Base-by-base conservation (phyloP, 1,140 invertebrate genomes). In the Meloidogyne floridensis region DNA sequence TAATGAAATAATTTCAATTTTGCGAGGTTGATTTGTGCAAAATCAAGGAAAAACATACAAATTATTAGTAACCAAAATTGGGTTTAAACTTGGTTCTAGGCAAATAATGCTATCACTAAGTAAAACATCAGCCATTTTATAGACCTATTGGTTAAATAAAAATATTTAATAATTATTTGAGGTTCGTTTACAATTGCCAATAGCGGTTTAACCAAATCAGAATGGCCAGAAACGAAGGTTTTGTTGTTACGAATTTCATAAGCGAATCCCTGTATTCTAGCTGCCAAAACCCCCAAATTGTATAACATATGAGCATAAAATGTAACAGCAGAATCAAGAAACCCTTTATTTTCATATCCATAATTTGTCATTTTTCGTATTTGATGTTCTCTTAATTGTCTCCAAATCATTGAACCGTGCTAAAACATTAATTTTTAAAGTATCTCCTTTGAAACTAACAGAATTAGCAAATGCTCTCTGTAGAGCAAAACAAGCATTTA, bases 21-120 rank as follows among this genome's bases (percentile, higher is more conserved):
- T 32, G 32, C 32, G 32, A 32, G 32, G 32, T 32, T 32, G 32
- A 32, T 32, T 32, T 32, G 32, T 32, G 32, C 2, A 32, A 32
- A 32, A 32, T 32, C 32, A 32, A 32, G 32, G 32, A 76, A 76
- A n/a, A 56, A 76, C 77, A 51, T 51, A 79, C 53, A 86, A 74
- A 74, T 86, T 86, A 75, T 86, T 86, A 18, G 86, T 86, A 13
- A 86, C 86, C 18, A 86, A 71, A 32, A 86, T 86, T 15, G 86
- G 77, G 54, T 86, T 86, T 65, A 82, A 72, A 77, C 82, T 85
- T 3, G 86, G 86, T 56, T 86, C 86, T 54, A 85, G 53, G 47
- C 85, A 85, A 53, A 87, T 85, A 71, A 85, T 86, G 5, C 83
- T 72, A 70, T 85, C 84, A 73, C 82, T 71, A 15, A 85, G 43